phyloP scores from a whole-genome alignment of 2,888 invertebrate genomes.

The Eueremaeus valkanovi region DNA sequence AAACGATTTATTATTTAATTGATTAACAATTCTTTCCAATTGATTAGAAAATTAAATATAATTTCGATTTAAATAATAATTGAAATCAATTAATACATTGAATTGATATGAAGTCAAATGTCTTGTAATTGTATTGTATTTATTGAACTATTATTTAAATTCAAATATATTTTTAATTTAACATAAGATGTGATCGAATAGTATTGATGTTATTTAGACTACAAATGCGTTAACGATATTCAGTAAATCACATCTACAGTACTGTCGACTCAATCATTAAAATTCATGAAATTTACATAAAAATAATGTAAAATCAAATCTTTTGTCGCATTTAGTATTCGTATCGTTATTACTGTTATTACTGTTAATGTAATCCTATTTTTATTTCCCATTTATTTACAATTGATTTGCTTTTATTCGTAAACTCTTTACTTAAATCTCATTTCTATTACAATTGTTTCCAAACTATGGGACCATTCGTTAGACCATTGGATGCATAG shows the following conservation, averaged over 20 bases:
- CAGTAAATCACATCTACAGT: conserved; percentile 9
- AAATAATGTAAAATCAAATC: conserved; percentile 22
- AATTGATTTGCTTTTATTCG: not conserved
- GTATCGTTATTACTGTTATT: not conserved
- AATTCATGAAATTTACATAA: not conserved
- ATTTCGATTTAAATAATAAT: too few relatives aligned
- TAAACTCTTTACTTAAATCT: not conserved
- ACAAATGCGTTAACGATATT: not conserved
- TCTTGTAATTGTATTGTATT: too few relatives aligned
- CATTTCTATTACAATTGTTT: not conserved
- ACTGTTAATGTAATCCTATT: not conserved
- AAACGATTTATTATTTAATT: not conserved
- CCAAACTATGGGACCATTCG: not conserved
- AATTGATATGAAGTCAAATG: too few relatives aligned
- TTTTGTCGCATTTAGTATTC: not conserved
- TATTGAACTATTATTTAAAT: too few relatives aligned
- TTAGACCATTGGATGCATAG: too few relatives aligned
- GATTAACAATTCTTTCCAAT: too few relatives aligned
- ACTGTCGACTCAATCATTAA: not conserved
- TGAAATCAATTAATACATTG: too few relatives aligned
- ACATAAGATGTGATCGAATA: not conserved
- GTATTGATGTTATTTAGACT: not conserved
- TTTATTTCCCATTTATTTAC: not conserved
- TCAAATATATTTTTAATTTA: not conserved
- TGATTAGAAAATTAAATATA: not conserved